Base-by-base conservation (phyloP, 2,113 vertebrate species). In the Pollachius pollachius region DNA sequence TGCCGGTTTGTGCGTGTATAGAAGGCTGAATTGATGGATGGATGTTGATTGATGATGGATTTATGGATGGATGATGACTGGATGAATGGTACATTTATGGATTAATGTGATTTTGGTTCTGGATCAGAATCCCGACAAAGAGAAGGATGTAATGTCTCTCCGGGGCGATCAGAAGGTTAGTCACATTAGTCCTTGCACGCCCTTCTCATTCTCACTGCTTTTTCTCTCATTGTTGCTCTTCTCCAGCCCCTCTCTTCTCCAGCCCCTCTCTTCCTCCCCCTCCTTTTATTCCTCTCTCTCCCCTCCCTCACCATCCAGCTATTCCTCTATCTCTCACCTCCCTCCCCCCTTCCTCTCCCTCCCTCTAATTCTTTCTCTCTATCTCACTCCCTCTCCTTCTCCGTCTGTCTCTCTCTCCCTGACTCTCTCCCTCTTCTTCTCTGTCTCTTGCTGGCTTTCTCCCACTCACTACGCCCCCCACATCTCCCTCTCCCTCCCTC, bases 51-150 rank as follows among this genome's bases (percentile, higher is more conserved):
- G 41, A 58, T 78, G 30, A 34, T 34, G 3, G 30, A 34, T 34
- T 34, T 34, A 34, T 34, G 30, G 30, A 34, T 34, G 6, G 30
- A 34, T 34, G 30, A 34, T 34, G 30, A 34, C 30, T 34, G 30
- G 30, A 19, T 69, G 75, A 82, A 78, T 61, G 63, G 73, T 81
- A 74, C 75, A 75, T 78, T 59, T 69, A 27, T 7, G 30, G 30
- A 5, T 34, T 4, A 34, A 48, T 48, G 41, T 13, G 41, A 48
- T 48, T 48, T 7, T 48, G 41, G 41, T 48, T 48, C 41, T 48
- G 9, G 9, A 48, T 48, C 41, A 48, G 8, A 48, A 13, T 9
- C 11, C 41, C 41, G 8, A 48, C 41, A 48, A 13, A 48, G 41
- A 9, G 11, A 13, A 11, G 41, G 41, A 48, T 48, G 41, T 13